Evolutionary conservation across 1,140 invertebrate species (phyloP), one percentile per base, ranked within the genome.

Genomic region (Scaptomyza graminum): DNA sequence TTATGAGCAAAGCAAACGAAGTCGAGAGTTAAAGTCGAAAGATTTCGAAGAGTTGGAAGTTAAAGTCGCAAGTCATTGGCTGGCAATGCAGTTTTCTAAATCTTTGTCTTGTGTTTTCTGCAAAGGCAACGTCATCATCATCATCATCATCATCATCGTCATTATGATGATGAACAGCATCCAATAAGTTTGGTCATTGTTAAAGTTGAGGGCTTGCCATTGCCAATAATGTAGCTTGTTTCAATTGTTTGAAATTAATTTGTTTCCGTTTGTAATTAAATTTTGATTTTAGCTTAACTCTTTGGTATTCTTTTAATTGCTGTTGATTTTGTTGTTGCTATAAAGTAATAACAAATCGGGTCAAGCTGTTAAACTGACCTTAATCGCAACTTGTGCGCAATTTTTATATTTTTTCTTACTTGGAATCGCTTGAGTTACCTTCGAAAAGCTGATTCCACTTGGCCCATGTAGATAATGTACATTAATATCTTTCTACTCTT

Each of bases 261-360:
- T 71, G 70, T 83, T 83, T 83, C 79, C 79, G 79, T 82, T 68
- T 71, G 71, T 72, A 78, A 83, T 83, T 83, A 71, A 78, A 75
- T 61, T 49, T 39, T 55, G 43, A 66, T 47, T 41, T 63, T 25
- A 34, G 79, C 43, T 50, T 31, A 60, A 60, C 34, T 43, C 72
- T 31, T 43, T 61, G 43, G 22, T 43, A 31, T 31, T 31, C 28
- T 6, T 22, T 22, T 22, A 22, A 22, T 22, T 22, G 18, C 18
- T 61, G 18, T 52, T 47, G n/a, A n/a, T n/a, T n/a, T n/a, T n/a
- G 22, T 39, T 47, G 22, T 44, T 54, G n/a, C 51, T 51, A 34
- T 56, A 7, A 44, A 44, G 50, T 47, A 34, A n/a, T 43, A 54
- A 54, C 37, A 55, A 75, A 65, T 60, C 67, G 55, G 72, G 67